Conservation (phyloP, 2,113 vertebrate species). For the Xenopus laevis region DNA sequence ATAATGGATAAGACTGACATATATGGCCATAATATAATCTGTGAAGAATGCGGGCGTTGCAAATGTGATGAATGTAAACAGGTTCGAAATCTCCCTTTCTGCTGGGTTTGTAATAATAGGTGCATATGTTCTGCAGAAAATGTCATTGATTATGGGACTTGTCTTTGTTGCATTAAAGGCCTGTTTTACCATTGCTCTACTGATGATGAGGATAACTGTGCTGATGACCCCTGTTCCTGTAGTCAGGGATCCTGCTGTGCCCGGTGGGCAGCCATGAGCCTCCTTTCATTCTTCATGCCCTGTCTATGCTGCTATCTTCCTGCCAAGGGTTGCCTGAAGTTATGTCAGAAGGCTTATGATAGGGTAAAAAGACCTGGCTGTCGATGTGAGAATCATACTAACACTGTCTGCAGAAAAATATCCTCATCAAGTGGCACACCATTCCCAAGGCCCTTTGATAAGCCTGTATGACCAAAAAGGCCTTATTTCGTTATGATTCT, state of each 20-base stretch:
- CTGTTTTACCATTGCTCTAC: constrained; percentile 98
- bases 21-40: constrained; percentile 81
- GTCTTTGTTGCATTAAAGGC: constrained; percentile 91
- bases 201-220: constrained; percentile 94
- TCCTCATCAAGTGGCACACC: constrained; percentile 74
- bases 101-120: constrained; percentile 90
- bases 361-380: constrained; percentile 85
- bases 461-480: constrained; percentile 84
- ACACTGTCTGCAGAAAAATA: constrained; percentile 94
- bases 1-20: constrained; percentile 57
- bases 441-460: constrained; percentile 85
- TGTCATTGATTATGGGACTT: constrained; percentile 87
- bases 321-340: constrained; percentile 85
- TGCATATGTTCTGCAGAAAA: constrained; percentile 90
- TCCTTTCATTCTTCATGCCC: constrained; percentile 86
- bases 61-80: constrained; percentile 84
- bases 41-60: constrained; percentile 89
- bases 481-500: constrained; percentile 41
- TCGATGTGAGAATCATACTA: constrained; percentile 90
- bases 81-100: constrained; percentile 83
- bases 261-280: constrained; percentile 88
- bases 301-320: constrained; percentile 98
- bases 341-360: constrained; percentile 87
- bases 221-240: constrained; percentile 92
- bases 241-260: constrained; percentile 75